Base-by-base conservation (phyloP, 2,113 vertebrate species). In the Lagopus muta region DNA sequence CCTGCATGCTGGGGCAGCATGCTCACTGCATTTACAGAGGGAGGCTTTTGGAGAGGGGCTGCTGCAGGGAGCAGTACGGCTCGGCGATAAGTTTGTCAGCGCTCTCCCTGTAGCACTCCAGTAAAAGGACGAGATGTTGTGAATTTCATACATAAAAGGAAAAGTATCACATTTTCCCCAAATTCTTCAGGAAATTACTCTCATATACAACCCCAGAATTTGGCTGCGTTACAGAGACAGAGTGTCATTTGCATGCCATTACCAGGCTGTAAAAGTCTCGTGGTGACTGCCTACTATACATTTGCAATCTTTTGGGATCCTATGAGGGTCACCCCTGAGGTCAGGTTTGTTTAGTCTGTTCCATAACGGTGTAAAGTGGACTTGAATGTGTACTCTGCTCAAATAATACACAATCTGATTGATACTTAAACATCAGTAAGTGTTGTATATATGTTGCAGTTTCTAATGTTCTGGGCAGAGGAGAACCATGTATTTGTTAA, bases 171-270 rank as follows among this genome's bases (percentile, higher is more conserved):
- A 88, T 98, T 98, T 96, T 97, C 96, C 97, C 95, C 82, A 95
- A 98, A 98, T 98, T 99, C 98, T 98, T 98, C 95, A 98, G 98
- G 98, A 99, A 99, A 99, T 98, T 97, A 95, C 97, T 98, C 97
- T 98, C 97, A 96, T 98, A 98, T 98, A 98, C 97, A 98, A 97
- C 84, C 92, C 93, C 95, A 97, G 93, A 82, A 86, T 95, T 97
- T 98, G 97, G 97, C 97, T 97, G 97, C 69, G 74, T 94, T 97
- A 96, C 97, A 97, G 98, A 98, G 98, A 98, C 97, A 86, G 96
- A 96, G 95, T 95, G 96, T 96, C 95, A 90, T 96, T 98, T 95
- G 95, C 96, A 97, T 97, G 97, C 97, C 97, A 97, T 98, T 98
- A 98, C 95, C 93, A 97, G 96, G 90, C 97, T 94, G 94, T 97